Percentiles rank a stretch among this genome's conserved stretches.
These are phyloP conservation scores for Crocuta crocuta DNA, from an alignment of 2,113 vertebrate genomes.

Conservation along the genomic window DNA sequence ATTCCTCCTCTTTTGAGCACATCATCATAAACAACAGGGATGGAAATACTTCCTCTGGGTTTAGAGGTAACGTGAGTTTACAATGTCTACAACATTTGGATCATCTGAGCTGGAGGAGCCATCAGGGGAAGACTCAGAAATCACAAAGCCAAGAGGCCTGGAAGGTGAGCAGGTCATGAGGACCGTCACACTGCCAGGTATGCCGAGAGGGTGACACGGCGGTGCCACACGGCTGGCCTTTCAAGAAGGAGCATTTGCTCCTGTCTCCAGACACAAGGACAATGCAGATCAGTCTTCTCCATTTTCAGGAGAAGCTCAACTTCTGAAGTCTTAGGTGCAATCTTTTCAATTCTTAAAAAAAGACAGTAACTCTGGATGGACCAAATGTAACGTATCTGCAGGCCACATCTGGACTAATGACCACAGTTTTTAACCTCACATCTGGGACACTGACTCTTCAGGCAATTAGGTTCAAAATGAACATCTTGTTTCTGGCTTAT, in stretches of 20 bases:
- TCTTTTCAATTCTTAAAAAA: neutral
- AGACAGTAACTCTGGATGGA: neutral
- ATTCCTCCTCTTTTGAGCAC: neutral
- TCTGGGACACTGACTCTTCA: neutral
- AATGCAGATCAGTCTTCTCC: neutral
- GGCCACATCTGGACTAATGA: neutral
- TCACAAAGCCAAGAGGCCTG: neutral
- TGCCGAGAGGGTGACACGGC: neutral
- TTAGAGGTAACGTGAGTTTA: neutral
- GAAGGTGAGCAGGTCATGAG: neutral
- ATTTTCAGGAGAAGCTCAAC: neutral
- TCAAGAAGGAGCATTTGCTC: neutral
- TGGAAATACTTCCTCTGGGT: neutral
- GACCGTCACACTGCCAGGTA: neutral
- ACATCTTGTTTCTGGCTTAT: neutral
- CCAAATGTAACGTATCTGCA: neutral
- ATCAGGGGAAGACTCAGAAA: neutral
- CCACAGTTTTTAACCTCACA: neutral
- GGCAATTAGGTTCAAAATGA: neutral
- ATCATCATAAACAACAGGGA: neutral
- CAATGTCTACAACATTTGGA: neutral
- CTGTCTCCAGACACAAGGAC: neutral
- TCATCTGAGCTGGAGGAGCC: neutral
- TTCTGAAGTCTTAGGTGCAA: conserved; percentile 24
- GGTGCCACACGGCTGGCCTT: neutral